A percentile compares a stretch with the other conserved stretches of the same genome.
Evolutionary conservation across 2,113 vertebrate genomes (phyloP).

Genomic region (Takifugu flavidus): DNA sequence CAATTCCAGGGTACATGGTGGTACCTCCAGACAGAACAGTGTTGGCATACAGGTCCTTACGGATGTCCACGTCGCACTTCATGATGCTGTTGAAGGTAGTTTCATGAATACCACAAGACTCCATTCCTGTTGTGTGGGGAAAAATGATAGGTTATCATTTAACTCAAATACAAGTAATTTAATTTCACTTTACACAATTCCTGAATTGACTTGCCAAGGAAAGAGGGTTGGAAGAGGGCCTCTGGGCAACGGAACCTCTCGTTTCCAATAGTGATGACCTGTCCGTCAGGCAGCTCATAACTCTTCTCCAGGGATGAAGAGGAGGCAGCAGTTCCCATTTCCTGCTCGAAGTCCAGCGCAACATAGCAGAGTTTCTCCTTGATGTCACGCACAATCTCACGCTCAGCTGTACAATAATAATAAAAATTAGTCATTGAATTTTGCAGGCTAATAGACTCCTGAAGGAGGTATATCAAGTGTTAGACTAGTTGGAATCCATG

Average conservation of each 20-base stretch:
- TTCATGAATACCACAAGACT: conserved; percentile 74
- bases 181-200: neutral
- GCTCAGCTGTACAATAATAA: conserved; percentile 75
- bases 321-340: conserved; percentile 93
- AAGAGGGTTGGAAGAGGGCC: conserved; percentile 95
- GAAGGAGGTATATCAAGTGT: neutral
- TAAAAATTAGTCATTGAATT: too few relatives aligned
- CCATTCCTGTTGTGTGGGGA: conserved; percentile 62
- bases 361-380: conserved; percentile 98
- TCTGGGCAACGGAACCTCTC: conserved; percentile 96
- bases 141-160: neutral
- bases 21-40: conserved; percentile 74
- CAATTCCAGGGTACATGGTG: conserved; percentile 72
- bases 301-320: conserved; percentile 96
- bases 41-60: conserved; percentile 77
- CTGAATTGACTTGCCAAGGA: conserved; percentile 78
- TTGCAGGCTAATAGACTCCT: too few relatives aligned
- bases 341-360: conserved; percentile 96
- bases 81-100: conserved; percentile 77
- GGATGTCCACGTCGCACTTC: conserved; percentile 78
- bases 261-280: conserved; percentile 96
- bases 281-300: conserved; percentile 94
- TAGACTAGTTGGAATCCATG: neutral
- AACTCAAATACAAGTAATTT: neutral
- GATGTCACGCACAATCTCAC: conserved; percentile 95